phyloP scores from a whole-genome alignment of 2,113 vertebrate species.

The Mormoops blainvillei region DNA sequence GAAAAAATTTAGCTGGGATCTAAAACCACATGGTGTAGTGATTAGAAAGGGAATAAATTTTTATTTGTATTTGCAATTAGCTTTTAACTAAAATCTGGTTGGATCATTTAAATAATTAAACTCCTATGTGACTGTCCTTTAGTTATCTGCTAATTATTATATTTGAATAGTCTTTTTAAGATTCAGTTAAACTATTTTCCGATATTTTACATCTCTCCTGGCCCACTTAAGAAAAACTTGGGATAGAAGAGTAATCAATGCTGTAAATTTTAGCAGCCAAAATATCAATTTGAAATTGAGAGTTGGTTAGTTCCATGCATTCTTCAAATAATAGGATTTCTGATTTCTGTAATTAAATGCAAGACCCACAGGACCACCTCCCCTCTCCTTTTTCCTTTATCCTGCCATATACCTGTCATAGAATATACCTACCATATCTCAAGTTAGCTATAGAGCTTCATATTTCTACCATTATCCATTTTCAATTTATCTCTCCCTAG shows the following conservation, averaged over 20 bases:
- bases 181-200: background rate
- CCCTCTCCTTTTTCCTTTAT: background rate
- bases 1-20: background rate
- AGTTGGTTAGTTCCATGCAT: background rate
- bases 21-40: background rate
- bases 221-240: background rate
- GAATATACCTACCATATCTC: background rate
- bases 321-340: background rate
- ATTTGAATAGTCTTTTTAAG: background rate
- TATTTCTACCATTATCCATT: background rate
- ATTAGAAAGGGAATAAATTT: background rate
- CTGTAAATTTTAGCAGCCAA: background rate
- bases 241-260: background rate
- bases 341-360: background rate
- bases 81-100: slow-evolving; percentile 1
- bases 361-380: background rate
- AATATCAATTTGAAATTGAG: background rate
- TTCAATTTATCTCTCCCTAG: background rate
- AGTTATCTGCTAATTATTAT: background rate
- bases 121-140: background rate
- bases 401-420: too few species aligned
- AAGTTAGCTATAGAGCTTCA: background rate
- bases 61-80: background rate
- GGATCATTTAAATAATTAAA: background rate
- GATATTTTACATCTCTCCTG: background rate